Conservation (phyloP, 2,113 vertebrate genomes). For the Ailuropoda melanoleuca region DNA sequence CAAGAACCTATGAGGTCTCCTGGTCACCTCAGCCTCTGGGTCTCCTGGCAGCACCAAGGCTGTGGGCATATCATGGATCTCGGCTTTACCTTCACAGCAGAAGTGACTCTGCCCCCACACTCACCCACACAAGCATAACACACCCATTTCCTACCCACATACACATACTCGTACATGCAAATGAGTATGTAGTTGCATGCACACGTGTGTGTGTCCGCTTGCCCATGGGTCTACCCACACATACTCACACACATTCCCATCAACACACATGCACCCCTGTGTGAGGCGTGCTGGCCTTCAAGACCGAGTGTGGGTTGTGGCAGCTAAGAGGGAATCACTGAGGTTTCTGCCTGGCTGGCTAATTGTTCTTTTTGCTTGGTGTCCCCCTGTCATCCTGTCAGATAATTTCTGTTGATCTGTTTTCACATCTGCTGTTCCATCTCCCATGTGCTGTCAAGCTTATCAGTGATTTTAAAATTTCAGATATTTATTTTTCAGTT, state of each 20-base stretch:
- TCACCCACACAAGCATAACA: not conserved
- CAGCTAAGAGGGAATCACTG: not conserved
- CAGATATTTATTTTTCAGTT: not conserved
- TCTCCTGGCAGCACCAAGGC: not conserved
- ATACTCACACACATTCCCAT: not conserved
- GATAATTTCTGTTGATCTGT: not conserved
- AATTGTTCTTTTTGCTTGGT: not conserved
- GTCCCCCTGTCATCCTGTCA: not conserved
- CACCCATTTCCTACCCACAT: too few relatives aligned
- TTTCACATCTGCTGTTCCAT: not conserved
- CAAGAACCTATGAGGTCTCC: not conserved
- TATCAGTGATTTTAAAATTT: conserved; percentile 25
- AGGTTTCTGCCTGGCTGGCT: not conserved
- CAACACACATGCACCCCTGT: not conserved
- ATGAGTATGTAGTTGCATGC: not conserved
- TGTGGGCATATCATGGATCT: not conserved
- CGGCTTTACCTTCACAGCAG: not conserved
- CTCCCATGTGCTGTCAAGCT: not conserved
- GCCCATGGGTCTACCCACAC: not conserved
- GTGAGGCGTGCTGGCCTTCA: not conserved
- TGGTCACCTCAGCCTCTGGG: not conserved
- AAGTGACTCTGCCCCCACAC: not conserved
- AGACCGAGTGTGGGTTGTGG: not conserved
- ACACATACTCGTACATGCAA: not conserved
- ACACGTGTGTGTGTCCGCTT: not conserved